These are phyloP conservation scores for Phoxinus phoxinus DNA, from an alignment of 2,113 vertebrate genomes.

Conservation along the genomic window DNA sequence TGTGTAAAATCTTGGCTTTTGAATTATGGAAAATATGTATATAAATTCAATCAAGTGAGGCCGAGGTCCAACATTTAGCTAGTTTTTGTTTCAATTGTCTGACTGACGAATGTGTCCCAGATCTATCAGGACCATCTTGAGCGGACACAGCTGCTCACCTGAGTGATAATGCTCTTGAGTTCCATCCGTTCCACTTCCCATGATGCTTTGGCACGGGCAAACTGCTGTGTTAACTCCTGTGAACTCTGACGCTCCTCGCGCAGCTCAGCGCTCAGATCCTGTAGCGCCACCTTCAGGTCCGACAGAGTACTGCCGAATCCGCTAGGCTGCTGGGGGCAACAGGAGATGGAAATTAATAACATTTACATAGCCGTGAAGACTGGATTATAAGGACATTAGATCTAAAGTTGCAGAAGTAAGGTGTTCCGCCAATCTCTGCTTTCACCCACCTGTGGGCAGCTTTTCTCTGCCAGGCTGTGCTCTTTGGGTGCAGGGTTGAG, in stretches of 20 bases:
- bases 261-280: constrained; percentile 90
- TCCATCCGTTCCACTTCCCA: constrained; percentile 94
- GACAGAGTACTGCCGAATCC: constrained; percentile 89
- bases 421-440: neutral
- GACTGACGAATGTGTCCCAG: no score
- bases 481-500: constrained; percentile 78
- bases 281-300: constrained; percentile 90
- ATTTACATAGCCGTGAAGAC: neutral
- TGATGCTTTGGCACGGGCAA: constrained; percentile 93
- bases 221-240: constrained; percentile 94
- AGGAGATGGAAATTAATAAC: neutral
- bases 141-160: constrained; percentile 74
- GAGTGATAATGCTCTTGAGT: constrained; percentile 85
- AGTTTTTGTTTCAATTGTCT: no score
- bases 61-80: no score
- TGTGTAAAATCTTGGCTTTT: neutral
- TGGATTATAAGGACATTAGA: neutral
- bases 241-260: constrained; percentile 87
- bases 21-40: neutral
- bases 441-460: constrained; percentile 41
- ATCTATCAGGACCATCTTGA: no score
- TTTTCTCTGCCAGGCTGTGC: constrained; percentile 54
- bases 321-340: constrained; percentile 74
- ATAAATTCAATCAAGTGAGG: neutral
- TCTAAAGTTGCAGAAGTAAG: neutral